These are phyloP conservation scores for Cheirogaleus major DNA, from an alignment of 2,797 vertebrate genomes.

Conservation along the genomic window DNA sequence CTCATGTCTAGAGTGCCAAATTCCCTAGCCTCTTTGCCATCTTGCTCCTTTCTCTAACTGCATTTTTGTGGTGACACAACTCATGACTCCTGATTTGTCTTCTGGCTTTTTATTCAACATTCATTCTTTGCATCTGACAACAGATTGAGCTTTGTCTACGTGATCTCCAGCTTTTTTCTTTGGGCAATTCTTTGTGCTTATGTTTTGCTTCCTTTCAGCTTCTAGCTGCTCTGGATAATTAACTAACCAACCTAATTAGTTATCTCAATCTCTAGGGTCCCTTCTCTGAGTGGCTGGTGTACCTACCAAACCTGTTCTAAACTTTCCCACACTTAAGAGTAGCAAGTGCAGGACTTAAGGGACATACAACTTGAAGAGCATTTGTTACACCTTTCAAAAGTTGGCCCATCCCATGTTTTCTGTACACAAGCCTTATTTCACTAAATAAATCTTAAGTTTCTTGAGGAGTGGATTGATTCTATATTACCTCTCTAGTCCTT, in stretches of 20 bases:
- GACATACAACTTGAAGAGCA: not conserved
- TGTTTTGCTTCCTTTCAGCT: not conserved
- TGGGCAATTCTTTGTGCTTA: not conserved
- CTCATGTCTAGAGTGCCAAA: not conserved
- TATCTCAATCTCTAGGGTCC: not conserved
- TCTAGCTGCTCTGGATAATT: conserved; percentile 4
- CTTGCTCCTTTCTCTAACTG: not conserved
- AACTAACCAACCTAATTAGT: not conserved
- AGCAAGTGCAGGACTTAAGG: not conserved
- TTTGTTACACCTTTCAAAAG: not conserved
- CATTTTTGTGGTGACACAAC: not conserved
- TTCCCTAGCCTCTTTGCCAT: not conserved
- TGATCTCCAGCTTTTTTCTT: not conserved
- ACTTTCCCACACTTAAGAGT: not conserved
- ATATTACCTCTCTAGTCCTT: not conserved
- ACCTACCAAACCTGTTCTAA: not conserved
- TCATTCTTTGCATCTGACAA: not conserved
- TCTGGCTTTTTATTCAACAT: not conserved
- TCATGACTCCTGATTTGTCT: not conserved
- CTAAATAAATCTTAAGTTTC: not conserved
- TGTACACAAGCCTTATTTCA: not conserved
- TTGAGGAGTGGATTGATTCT: not conserved
- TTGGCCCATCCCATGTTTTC: not conserved
- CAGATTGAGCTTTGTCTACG: not conserved
- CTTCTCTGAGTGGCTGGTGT: not conserved